Evolutionary conservation across 2,888 invertebrate species (phyloP).

Genomic region (Nesidiocoris tenuis): DNA sequence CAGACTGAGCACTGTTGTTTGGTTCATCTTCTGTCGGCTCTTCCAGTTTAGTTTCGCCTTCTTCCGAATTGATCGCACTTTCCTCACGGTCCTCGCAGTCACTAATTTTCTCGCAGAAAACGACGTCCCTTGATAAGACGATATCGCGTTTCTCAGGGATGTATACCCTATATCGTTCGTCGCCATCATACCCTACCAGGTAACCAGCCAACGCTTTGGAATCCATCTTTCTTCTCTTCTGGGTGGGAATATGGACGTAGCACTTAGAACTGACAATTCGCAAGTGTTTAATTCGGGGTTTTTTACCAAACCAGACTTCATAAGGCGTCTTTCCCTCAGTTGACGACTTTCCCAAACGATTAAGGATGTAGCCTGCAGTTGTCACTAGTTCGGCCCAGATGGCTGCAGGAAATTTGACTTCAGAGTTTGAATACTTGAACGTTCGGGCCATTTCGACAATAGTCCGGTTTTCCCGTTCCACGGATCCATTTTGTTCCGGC

Average conservation of each 20-base stretch:
- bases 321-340: slow-evolving; percentile 50
- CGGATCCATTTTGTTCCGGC: slow-evolving; percentile 47
- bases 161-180: slow-evolving; percentile 51
- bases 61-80: not conserved
- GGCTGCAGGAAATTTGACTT: slow-evolving; percentile 43
- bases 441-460: slow-evolving; percentile 48
- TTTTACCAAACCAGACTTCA: slow-evolving; percentile 51
- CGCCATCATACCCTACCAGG: slow-evolving; percentile 52
- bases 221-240: slow-evolving; percentile 50
- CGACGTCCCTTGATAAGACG: slow-evolving; percentile 34
- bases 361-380: slow-evolving; percentile 45
- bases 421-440: slow-evolving; percentile 46
- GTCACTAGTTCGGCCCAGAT: slow-evolving; percentile 47
- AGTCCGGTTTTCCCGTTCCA: slow-evolving; percentile 47
- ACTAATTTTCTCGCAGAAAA: slow-evolving; percentile 48
- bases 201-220: slow-evolving; percentile 48
- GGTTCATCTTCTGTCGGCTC: slow-evolving; percentile 3
- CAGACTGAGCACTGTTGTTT: not conserved
- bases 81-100: not conserved
- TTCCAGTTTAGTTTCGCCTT: too few species aligned
- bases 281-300: slow-evolving; percentile 42
- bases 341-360: slow-evolving; percentile 48
- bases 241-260: slow-evolving; percentile 47
- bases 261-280: slow-evolving; percentile 27
- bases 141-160: slow-evolving; percentile 49